phyloP scores from a whole-genome alignment of 37 sponge, comb jelly and placozoan genomes.

The Aphrocallistes beatrix region DNA sequence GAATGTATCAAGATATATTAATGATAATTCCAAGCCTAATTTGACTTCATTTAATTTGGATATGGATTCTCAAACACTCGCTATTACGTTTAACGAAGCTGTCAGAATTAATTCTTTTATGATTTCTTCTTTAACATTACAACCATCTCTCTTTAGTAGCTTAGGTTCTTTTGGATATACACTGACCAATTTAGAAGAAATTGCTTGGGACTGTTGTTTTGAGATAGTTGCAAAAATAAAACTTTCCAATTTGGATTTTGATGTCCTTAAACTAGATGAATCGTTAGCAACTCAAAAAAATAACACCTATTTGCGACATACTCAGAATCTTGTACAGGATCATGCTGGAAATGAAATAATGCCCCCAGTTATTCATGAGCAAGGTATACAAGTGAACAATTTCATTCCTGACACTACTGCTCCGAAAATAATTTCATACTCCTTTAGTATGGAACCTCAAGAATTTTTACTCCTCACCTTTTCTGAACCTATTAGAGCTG shows the following conservation, averaged over 20 bases:
- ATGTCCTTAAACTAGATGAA: slow-evolving; percentile 50
- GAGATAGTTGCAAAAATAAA: slow-evolving; percentile 44
- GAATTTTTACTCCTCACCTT: slow-evolving; percentile 57
- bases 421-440: slow-evolving; percentile 47
- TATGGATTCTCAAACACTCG: slow-evolving; percentile 41
- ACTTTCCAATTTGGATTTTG: slow-evolving; percentile 52
- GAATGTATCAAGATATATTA: slow-evolving; percentile 21
- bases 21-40: slow-evolving; percentile 37
- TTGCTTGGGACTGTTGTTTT: slow-evolving; percentile 22
- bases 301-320: slow-evolving; percentile 32
- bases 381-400: neutral
- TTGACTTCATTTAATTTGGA: slow-evolving; percentile 50
- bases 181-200: slow-evolving; percentile 14
- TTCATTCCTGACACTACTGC: slow-evolving; percentile 40
- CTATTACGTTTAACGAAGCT: slow-evolving; percentile 61
- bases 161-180: neutral
- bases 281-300: slow-evolving; percentile 44
- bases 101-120: slow-evolving; percentile 53
- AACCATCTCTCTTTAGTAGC: neutral
- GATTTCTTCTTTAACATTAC: slow-evolving; percentile 48
- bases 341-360: slow-evolving; percentile 32
- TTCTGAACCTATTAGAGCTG: slow-evolving; percentile 59
- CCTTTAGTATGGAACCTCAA: slow-evolving; percentile 67
- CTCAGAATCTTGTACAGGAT: slow-evolving; percentile 35
- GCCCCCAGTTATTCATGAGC: slow-evolving; percentile 12